Evolutionary conservation across 2,113 vertebrate species (phyloP).

Genomic region (Ptilonorhynchus violaceus): DNA sequence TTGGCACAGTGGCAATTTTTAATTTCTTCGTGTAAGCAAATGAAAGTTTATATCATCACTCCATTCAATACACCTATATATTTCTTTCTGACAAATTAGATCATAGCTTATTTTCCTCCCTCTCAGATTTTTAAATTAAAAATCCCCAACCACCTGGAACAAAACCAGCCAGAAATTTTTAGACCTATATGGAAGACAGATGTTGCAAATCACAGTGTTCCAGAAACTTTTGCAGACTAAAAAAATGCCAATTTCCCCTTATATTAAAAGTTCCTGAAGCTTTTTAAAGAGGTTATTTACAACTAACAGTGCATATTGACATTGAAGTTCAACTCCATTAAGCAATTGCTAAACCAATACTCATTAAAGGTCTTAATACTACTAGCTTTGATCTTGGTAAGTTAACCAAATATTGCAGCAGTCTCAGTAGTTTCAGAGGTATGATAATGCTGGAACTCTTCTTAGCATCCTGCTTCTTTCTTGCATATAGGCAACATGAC

Average conservation of each 20-base stretch:
- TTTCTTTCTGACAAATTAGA: neutral
- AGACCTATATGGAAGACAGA: neutral
- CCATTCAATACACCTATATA: neutral
- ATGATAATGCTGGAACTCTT: neutral
- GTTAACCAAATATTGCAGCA: neutral
- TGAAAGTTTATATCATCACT: neutral
- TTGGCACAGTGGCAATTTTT: rapidly evolving
- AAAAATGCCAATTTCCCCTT: rapidly evolving
- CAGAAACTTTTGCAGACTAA: neutral
- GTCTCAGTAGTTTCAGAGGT: neutral
- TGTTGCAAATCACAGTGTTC: neutral
- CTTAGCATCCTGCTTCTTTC: neutral
- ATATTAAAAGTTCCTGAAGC: neutral
- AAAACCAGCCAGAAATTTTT: neutral
- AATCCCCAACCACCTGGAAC: rapidly evolving
- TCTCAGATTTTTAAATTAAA: neutral
- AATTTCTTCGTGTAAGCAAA: neutral
- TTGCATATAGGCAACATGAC: neutral
- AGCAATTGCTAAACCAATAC: neutral
- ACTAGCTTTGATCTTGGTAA: neutral
- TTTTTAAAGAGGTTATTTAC: neutral
- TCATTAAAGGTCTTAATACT: neutral
- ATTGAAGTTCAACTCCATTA: neutral
- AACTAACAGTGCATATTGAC: neutral
- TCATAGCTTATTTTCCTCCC: rapidly evolving